Conservation (phyloP, 1,140 invertebrate genomes). For the Plodia interpunctella region DNA sequence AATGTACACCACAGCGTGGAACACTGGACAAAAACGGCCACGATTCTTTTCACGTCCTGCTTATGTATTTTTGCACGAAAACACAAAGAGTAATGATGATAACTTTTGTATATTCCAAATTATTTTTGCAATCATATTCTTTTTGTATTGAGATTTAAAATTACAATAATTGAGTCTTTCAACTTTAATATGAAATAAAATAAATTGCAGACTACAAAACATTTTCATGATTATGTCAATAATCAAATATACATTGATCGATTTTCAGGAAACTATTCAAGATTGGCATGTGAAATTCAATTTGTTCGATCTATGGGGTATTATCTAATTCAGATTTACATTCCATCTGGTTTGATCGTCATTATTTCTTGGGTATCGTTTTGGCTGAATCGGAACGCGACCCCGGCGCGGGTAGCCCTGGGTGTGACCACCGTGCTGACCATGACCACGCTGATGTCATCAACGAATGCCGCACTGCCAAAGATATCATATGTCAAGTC, state of each 20-base stretch:
- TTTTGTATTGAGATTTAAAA: neutral
- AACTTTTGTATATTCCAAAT: neutral
- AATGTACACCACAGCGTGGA: conserved; percentile 52
- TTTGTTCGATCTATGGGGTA: conserved; percentile 99
- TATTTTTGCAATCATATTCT: neutral
- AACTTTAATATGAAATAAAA: conserved; percentile 10
- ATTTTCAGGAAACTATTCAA: conserved; percentile 95
- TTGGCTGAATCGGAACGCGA: conserved; percentile 95
- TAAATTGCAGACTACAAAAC: neutral
- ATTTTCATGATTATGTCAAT: neutral
- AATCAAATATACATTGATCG: conserved; percentile 13
- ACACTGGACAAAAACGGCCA: conserved; percentile 71
- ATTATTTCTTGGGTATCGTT: conserved; percentile 99
- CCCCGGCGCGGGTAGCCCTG: conserved; percentile 96
- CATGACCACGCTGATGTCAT: conserved; percentile 99
- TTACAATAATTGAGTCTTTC: neutral
- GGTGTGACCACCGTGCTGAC: conserved; percentile 98
- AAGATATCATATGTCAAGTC: conserved; percentile 99
- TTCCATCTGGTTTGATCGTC: conserved; percentile 98
- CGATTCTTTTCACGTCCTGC: conserved; percentile 73
- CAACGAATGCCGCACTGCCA: conserved; percentile 97
- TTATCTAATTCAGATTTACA: conserved; percentile 99
- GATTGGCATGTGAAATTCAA: conserved; percentile 97
- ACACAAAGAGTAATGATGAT: conserved; percentile 59
- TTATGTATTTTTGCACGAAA: conserved; percentile 71